These are phyloP conservation scores for Cladorhizidae sp. DNA, from an alignment of 37 sponge, comb jelly and placozoan species.

Conservation along the genomic window DNA sequence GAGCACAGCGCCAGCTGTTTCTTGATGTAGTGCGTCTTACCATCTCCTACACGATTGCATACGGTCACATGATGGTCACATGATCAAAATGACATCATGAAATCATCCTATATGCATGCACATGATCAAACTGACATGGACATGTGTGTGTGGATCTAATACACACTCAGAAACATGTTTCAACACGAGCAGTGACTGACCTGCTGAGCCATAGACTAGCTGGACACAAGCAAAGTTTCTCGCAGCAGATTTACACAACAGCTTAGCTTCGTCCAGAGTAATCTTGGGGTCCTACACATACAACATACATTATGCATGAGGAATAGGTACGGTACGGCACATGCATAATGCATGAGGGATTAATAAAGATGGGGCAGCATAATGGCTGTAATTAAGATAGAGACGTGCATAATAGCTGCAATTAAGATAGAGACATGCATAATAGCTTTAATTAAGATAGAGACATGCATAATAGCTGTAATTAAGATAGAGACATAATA, in stretches of 20 bases:
- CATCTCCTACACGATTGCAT: constrained; percentile 65
- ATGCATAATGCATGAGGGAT: no score
- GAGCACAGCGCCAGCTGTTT: constrained; percentile 44
- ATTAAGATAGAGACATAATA: no score
- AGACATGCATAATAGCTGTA: no score
- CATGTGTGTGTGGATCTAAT: background rate
- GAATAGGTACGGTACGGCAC: no score
- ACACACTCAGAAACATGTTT: no score
- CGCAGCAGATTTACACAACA: background rate
- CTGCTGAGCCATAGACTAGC: constrained; percentile 72
- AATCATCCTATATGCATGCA: background rate
- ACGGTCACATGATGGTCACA: background rate
- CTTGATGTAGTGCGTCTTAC: constrained; percentile 90
- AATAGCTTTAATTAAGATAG: no score
- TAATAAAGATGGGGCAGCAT: no score
- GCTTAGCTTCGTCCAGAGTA: constrained; percentile 37
- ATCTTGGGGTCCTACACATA: constrained; percentile 7
- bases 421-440: no score
- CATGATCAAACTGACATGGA: background rate
- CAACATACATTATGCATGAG: no score
- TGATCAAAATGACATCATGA: no score
- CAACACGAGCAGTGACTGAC: constrained; percentile 18
- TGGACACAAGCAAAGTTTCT: constrained; percentile 47
- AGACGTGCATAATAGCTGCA: no score
- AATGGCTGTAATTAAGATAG: no score